Base-by-base conservation (phyloP, 2,797 vertebrate genomes). In the Stomatorhinus walkeri region DNA sequence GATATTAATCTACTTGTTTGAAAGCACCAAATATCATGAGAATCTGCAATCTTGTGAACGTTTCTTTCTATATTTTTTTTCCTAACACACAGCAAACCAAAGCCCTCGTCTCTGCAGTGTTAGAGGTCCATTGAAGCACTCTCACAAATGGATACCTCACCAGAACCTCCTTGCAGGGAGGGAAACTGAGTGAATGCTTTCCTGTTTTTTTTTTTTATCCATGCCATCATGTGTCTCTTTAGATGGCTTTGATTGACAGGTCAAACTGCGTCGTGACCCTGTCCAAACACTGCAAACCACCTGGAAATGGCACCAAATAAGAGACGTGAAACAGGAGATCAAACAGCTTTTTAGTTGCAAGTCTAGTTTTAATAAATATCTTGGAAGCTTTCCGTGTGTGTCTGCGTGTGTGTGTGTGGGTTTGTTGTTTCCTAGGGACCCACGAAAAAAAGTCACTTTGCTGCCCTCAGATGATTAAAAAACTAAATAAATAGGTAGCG, bases 91-190 rank as follows among this genome's bases (percentile, higher is more conserved):
- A 91, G 91, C 59, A 90, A 90, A 88, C 40, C 43, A 51, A 89
- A 88, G 52, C 88, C 72, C 36, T 36, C 88, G 48, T 54, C 40
- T 84, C 89, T 61, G 90, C 72, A 84, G 87, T 24, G 16, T 72
- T 56, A n/a, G 87, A 91, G 81, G 40, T 87, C 84, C 91, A 88
- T 89, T 91, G 88, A 91, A 90, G 43, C 52, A 14, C 14, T 85
- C 32, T 24, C 1, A 10, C 16, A 40, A 79, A 79, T 79, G 72
- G 72, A 79, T 46, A 36, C 36, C n/a, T 79, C 72, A n/a, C 72
- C 72, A 7, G 14, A 4, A n/a, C 40, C 19, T 46, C 7, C 36
- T 79, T 0, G 19, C 40, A 43, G 36, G 16, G 72, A 79, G 40
- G 36, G 3, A n/a, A 40, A n/a, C 2, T 1, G 36, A 79, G 4